Evolutionary conservation across 37 sponge, comb jelly and placozoan genomes (phyloP).

Genomic region (Cladorhizidae sp.): DNA sequence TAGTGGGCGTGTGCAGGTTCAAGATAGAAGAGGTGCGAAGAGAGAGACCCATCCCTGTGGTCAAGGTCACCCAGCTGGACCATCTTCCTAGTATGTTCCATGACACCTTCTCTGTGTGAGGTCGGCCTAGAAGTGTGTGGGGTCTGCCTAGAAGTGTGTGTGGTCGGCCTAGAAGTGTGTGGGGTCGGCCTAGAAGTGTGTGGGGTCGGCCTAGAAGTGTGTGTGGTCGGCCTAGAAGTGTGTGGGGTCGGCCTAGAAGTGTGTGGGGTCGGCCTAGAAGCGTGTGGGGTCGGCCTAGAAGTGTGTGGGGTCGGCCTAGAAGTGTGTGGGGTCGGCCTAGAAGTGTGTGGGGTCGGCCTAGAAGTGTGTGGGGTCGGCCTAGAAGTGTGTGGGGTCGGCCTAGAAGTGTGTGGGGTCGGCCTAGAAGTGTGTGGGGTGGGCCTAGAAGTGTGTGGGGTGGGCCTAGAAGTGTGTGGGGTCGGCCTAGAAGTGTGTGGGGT

Average conservation of each 20-base stretch:
- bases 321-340: not conserved
- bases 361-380: not conserved
- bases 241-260: too few species aligned
- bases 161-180: not conserved
- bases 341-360: not conserved
- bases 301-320: not conserved
- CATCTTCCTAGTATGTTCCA: not conserved
- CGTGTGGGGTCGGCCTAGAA: too few species aligned
- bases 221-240: not conserved
- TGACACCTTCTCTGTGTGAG: not conserved
- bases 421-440: not conserved
- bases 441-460: not conserved
- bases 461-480: not conserved
- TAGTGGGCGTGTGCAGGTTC: slow-evolving; percentile 69
- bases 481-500: not conserved
- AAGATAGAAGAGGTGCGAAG: slow-evolving; percentile 32
- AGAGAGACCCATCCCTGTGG: slow-evolving; percentile 60
- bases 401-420: not conserved
- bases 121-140: too few species aligned
- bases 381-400: not conserved
- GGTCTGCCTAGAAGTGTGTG: too few species aligned
- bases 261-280: not conserved
- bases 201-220: too few species aligned
- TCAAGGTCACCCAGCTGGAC: slow-evolving; percentile 63
- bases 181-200: too few species aligned